Base-by-base conservation (phyloP, 37 sponge, comb jelly and placozoan genomes). In the Haliclona indistincta region DNA sequence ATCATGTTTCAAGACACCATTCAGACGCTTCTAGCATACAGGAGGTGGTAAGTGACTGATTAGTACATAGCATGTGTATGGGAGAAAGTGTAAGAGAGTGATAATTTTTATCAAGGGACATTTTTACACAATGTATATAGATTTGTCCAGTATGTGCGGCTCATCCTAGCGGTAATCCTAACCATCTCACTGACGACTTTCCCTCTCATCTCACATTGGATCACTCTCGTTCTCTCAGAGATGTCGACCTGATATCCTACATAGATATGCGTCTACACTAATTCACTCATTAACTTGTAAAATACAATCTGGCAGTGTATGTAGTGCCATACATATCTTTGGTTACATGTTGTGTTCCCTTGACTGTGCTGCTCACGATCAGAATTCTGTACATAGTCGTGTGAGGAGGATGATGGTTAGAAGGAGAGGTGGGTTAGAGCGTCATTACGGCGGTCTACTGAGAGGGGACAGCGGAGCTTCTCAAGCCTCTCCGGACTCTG, bases 101-200 rank as follows among this genome's bases (percentile, higher is more conserved):
- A 68, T 19, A 25, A 61, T 61, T 20, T 61, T n/a, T 61, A 20
- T 25, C 26, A n/a, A 61, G 8, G 28, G 32, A 61, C n/a, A 67
- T 67, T 38, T 38, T 13, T 61, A 28, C 26, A 61, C 63, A 23
- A n/a, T 61, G 26, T 61, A 61, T 61, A 29, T n/a, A 91, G 78
- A 90, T 96, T 25, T 96, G 97, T 63, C 97, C 97, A 7, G 77
- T 96, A 3, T 96, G 97, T 77, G 90, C 93, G 2, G 71, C 96
- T n/a, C 63, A 74, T 41, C 96, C 96, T 3, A 65, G 43, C 38
- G 86, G 92, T 1, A 93, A 95, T 37, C 86, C 96, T 2, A 91
- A 95, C 56, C 70, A 82, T 49, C 49, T 88, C 7, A 92, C 89
- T 3, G 90, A 89, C 15, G 88, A 93, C 64, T 79, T 96, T 41